Conservation (phyloP, 2,797 vertebrate species). For the Novumbra hubbsi region DNA sequence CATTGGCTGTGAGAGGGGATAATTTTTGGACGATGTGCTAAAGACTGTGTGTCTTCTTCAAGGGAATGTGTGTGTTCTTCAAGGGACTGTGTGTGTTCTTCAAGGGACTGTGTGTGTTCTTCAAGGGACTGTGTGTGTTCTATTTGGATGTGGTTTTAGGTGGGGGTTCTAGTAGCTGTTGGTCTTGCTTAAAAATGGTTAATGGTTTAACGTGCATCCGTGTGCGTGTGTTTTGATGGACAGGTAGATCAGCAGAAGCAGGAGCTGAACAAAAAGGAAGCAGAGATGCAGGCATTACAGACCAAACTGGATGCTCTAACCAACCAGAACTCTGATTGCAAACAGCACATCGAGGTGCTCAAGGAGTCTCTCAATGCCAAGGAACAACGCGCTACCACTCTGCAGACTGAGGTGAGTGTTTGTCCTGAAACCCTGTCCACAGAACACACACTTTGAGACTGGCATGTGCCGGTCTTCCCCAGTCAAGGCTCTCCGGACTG, state of each 20-base stretch:
- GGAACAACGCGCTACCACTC: constrained; percentile 94
- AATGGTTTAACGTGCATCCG: not conserved
- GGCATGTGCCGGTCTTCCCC: not conserved
- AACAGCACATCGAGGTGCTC: constrained; percentile 98
- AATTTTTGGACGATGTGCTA: not conserved
- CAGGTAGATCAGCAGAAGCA: constrained; percentile 96
- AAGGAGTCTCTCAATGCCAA: constrained; percentile 98
- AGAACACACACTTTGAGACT: not conserved
- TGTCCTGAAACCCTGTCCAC: not conserved
- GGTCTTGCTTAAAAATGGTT: not conserved
- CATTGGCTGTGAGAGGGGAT: not conserved
- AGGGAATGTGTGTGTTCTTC: not conserved
- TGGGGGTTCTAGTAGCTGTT: not conserved
- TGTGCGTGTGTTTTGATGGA: constrained; percentile 23
- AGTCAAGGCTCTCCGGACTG: not conserved
- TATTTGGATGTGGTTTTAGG: not conserved
- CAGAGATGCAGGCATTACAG: constrained; percentile 97
- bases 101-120: not conserved
- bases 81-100: not conserved
- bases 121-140: not conserved
- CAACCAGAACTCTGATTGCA: constrained; percentile 99
- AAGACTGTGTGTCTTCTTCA: not conserved
- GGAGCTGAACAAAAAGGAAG: constrained; percentile 94
- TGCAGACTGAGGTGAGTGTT: constrained; percentile 92
- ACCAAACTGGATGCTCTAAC: constrained; percentile 96